Conservation (phyloP, 2,797 vertebrate genomes). For the Pipistrellus pygmaeus region DNA sequence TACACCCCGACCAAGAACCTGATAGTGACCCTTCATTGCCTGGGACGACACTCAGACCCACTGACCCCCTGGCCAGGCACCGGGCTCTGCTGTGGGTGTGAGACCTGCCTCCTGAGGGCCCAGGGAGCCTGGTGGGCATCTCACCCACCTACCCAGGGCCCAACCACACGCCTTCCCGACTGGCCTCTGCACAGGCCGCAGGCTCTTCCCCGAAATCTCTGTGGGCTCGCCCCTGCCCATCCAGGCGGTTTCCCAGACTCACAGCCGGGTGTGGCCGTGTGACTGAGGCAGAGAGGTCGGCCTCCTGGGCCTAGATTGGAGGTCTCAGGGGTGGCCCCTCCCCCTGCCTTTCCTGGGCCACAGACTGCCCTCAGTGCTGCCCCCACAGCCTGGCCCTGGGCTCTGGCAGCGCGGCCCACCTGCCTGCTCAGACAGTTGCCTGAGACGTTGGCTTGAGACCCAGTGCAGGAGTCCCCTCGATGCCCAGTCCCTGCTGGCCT, state of each 20-base stretch:
- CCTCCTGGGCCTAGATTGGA: background rate
- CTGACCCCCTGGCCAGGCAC: no score
- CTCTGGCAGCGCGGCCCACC: background rate
- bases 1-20: background rate
- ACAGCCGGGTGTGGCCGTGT: background rate
- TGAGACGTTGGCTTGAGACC: no score
- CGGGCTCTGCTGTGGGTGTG: rapidly evolving
- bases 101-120: background rate
- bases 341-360: no score
- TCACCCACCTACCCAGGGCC: background rate
- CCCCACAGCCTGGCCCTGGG: background rate
- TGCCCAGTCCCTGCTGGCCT: background rate
- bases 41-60: no score
- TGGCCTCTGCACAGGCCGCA: background rate
- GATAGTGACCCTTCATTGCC: no score
- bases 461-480: no score
- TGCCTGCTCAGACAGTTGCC: rapidly evolving
- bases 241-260: background rate
- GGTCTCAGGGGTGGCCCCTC: background rate
- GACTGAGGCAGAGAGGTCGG: background rate
- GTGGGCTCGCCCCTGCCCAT: background rate
- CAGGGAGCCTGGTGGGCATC: rapidly evolving
- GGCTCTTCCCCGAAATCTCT: background rate
- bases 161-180: rapidly evolving
- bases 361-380: no score